Percentiles rank a stretch among this genome's conserved stretches.
Evolutionary conservation across 1,140 invertebrate species (phyloP).

Genomic region (Gonatopus flavifemur): DNA sequence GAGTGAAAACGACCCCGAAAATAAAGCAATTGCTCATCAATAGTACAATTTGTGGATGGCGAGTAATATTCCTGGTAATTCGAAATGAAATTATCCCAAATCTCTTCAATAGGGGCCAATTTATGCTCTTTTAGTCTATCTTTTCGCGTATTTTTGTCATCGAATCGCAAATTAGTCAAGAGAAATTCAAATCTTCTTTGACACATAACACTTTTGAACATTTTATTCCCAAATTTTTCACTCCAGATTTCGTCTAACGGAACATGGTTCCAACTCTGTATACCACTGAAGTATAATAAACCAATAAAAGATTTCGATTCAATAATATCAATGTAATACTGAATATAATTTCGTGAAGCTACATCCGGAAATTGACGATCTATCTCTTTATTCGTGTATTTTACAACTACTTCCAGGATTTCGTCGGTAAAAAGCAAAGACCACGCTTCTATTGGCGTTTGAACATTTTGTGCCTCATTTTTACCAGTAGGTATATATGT

Average conservation of each 20-base stretch:
- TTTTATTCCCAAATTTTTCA: slow-evolving; percentile 3
- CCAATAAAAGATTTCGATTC: slow-evolving; percentile 12
- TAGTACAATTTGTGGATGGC: slow-evolving; percentile 20
- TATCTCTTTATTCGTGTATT: not conserved
- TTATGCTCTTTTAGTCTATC: slow-evolving; percentile 30
- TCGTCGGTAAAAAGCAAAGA: not conserved
- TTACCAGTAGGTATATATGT: not conserved
- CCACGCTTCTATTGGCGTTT: not conserved
- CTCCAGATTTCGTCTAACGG: slow-evolving; percentile 11
- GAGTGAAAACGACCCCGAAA: no score
- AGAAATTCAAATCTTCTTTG: slow-evolving; percentile 43
- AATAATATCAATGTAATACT: no score
- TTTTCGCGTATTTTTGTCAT: slow-evolving; percentile 37
- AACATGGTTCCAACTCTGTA: not conserved
- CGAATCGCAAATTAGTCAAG: slow-evolving; percentile 42
- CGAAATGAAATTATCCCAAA: slow-evolving; percentile 39
- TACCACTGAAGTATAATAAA: no score
- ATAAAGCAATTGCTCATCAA: no score
- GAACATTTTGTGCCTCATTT: not conserved
- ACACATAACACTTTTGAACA: slow-evolving; percentile 37
- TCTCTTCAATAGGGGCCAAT: slow-evolving; percentile 42
- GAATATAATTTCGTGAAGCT: no score
- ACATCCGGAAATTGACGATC: no score
- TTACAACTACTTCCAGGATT: not conserved
- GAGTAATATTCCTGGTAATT: slow-evolving; percentile 14